Base-by-base conservation (phyloP, 2,888 invertebrate species). In the Ellobium chinense region DNA sequence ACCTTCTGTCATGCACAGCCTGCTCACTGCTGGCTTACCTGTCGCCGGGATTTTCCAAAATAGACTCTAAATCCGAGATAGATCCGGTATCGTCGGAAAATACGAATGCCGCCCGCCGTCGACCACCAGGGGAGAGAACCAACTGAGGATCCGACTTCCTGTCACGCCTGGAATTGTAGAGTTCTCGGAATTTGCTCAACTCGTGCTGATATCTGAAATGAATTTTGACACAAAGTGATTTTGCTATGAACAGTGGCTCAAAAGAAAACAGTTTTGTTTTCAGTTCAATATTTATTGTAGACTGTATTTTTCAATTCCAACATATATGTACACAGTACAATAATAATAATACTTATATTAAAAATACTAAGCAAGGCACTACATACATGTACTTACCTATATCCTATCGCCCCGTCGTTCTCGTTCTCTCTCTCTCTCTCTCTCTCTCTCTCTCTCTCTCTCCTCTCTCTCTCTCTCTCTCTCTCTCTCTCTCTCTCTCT, bases 31-130 rank as follows among this genome's bases (percentile, higher is more conserved):
- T 24, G 29, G 37, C 80, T 74, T 46, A 83, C 83, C 83, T 70
- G 60, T 76, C 76, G 34, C 78, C 83, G 27, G 87, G 86, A 82
- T 87, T 85, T 80, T 89, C 89, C 69, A 87, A 69, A 27, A 89
- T 89, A 3, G 88, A 87, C 75, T 89, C 89, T 34, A 89, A 81
- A 75, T 89, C 88, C 0, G 87, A 87, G 58, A 86, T 84, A 1
- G 87, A 87, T 0, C 85, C 88, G 1, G 83, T 77, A n/a, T 89
- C 89, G 36, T 89, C 89, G 12, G 85, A 70, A 4, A 81, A 62
- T 9, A 84, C 68, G 24, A 85, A 60, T 2, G 86, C 86, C 72
- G 83, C 73, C 24, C 87, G 80, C 62, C 85, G 85, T 29, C 84
- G 79, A 18, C 76, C 76, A 4, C 80, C 80, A 0, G 84, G 84